Evolutionary conservation across 2,888 invertebrate genomes (phyloP), one percentile per base, ranked within the genome.

Genomic region (Cantharis lateralis): DNA sequence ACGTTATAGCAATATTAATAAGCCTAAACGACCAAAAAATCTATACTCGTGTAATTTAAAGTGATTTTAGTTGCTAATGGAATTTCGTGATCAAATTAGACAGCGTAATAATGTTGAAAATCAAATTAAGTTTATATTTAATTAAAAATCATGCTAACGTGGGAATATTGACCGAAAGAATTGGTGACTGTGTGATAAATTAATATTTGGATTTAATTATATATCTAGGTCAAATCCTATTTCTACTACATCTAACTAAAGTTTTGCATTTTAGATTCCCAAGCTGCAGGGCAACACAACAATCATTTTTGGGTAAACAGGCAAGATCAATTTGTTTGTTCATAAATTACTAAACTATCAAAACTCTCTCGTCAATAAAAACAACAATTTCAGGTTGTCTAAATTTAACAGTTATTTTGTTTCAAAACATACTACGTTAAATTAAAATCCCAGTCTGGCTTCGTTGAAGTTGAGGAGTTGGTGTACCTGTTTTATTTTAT

Each of bases 51-150:
- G 32, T 32, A 16, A 28, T 32, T 69, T 32, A 18, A 32, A 66
- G 66, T 24, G 66, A 71, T 71, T 71, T 24, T 28, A 63, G 26
- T 71, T 62, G 62, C 15, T 24, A 71, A 71, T 71, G 26, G 24
- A 28, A 28, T 71, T 71, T 62, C 71, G 71, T 71, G 71, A 71
- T 63, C 63, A 28, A 16, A 71, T 63, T 71, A 63, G 26, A 26
- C 24, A 71, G 63, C 63, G 62, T 63, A 71, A 63, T 63, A 71
- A 71, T 48, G 48, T 48, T 48, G 48, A 48, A 48, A 48, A 48
- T 48, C 48, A 48, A 48, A 48, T 48, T 48, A 48, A 48, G n/a
- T 48, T 48, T 48, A 48, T 48, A 48, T 48, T 48, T 48, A 48
- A 48, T 48, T 48, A 48, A 48, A 48, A 48, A 48, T 48, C n/a